phyloP scores from a whole-genome alignment of 2,797 vertebrate genomes.

The Sitta carolinensis region DNA sequence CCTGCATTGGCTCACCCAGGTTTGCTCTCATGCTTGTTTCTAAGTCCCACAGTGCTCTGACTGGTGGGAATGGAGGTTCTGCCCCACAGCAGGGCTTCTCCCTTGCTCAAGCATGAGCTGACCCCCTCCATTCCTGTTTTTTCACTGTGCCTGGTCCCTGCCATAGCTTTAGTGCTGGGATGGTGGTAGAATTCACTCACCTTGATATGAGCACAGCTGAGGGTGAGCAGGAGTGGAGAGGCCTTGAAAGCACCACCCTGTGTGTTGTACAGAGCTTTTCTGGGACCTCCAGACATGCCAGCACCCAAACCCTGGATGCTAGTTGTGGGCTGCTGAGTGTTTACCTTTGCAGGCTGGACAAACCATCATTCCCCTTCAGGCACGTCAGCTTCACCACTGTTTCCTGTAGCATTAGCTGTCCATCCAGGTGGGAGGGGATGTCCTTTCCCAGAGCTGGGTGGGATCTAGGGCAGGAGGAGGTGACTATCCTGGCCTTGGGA shows the following conservation, averaged over 20 bases:
- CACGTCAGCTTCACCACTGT: not conserved
- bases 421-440: not conserved
- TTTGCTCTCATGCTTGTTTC: not conserved
- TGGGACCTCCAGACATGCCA: not conserved
- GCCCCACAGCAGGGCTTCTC: not conserved
- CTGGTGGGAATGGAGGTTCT: not conserved
- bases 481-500: not conserved
- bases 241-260: not conserved
- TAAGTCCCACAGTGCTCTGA: not conserved
- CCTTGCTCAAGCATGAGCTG: not conserved
- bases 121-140: not conserved
- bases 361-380: not conserved
- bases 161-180: not conserved
- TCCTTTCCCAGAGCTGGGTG: not conserved
- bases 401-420: not conserved
- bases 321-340: rapidly evolving
- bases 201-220: not conserved
- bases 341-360: not conserved
- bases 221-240: not conserved
- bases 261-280: rapidly evolving
- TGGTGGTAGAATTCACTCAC: not conserved
- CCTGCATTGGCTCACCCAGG: not conserved
- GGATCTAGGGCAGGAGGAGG: not conserved
- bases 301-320: not conserved
- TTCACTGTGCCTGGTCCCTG: not conserved